Evolutionary conservation across 2,113 vertebrate genomes (phyloP).

Genomic region (Semnornis frantzii): DNA sequence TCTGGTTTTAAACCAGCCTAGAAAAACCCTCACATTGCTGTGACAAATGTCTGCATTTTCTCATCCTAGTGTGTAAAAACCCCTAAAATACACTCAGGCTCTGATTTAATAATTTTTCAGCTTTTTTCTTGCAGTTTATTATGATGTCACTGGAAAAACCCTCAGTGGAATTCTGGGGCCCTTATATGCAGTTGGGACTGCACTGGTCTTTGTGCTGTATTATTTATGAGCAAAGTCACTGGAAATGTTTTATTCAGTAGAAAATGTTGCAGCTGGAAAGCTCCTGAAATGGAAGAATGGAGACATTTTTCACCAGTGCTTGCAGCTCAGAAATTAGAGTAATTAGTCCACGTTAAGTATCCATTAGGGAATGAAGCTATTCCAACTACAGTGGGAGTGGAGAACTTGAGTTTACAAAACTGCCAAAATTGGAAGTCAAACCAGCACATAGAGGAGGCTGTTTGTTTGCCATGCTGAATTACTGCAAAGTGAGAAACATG

Average conservation of each 20-base stretch:
- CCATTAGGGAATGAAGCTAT: conserved; percentile 58
- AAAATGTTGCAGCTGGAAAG: conserved; percentile 41
- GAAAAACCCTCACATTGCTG: not conserved
- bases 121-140: conserved; percentile 5
- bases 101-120: conserved; percentile 15
- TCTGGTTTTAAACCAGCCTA: not conserved
- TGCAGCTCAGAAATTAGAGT: conserved; percentile 49
- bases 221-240: conserved; percentile 38
- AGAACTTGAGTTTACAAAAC: conserved; percentile 63
- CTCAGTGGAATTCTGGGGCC: conserved; percentile 19
- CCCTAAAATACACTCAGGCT: not conserved
- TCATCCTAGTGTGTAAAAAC: not conserved
- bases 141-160: conserved; percentile 42
- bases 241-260: conserved; percentile 66
- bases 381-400: conserved; percentile 15
- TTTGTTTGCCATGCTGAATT: conserved; percentile 61
- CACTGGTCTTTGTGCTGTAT: conserved; percentile 12
- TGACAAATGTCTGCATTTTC: not conserved
- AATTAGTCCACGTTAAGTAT: conserved; percentile 65
- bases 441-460: conserved; percentile 15
- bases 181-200: conserved; percentile 12
- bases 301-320: conserved; percentile 50
- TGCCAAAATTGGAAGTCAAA: conserved; percentile 45
- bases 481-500: conserved; percentile 53
- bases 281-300: conserved; percentile 55